Percentiles rank a stretch among this genome's conserved stretches.
Conservation (phyloP, 1,140 invertebrate species). For the Homarus americanus region DNA sequence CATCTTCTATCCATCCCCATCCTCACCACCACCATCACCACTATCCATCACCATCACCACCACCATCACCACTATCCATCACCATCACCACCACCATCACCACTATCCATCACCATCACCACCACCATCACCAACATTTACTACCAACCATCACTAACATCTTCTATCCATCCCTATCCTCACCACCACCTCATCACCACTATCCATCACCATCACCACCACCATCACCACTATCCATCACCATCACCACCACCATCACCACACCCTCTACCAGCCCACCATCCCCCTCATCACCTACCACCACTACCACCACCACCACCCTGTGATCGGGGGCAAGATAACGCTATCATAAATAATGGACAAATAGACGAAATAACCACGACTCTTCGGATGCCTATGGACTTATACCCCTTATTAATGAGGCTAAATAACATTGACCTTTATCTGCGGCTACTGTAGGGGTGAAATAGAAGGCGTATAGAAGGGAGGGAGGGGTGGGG, state of each 20-base stretch:
- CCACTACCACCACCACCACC: constrained; percentile 19
- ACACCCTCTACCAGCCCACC: neutral
- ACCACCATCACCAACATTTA: constrained; percentile 2
- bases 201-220: constrained; percentile 16
- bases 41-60: neutral
- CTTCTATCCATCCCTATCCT: neutral
- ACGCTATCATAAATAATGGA: constrained; percentile 64
- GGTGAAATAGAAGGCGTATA: neutral
- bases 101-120: neutral
- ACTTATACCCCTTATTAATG: neutral
- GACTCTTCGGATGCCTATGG: neutral
- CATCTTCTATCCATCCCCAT: neutral
- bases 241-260: constrained; percentile 8
- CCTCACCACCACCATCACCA: neutral
- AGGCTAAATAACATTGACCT: neutral
- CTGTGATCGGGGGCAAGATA: constrained; percentile 50
- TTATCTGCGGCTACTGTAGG: neutral
- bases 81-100: neutral
- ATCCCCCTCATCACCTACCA: neutral
- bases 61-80: neutral
- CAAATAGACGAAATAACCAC: constrained; percentile 41
- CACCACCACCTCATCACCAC: neutral
- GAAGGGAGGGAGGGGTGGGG: neutral
- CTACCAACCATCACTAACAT: neutral
- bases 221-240: neutral